Evolutionary conservation across 2,888 invertebrate species (phyloP), one percentile per base, ranked within the genome.

Genomic region (Zaprionus obscuricornis): DNA sequence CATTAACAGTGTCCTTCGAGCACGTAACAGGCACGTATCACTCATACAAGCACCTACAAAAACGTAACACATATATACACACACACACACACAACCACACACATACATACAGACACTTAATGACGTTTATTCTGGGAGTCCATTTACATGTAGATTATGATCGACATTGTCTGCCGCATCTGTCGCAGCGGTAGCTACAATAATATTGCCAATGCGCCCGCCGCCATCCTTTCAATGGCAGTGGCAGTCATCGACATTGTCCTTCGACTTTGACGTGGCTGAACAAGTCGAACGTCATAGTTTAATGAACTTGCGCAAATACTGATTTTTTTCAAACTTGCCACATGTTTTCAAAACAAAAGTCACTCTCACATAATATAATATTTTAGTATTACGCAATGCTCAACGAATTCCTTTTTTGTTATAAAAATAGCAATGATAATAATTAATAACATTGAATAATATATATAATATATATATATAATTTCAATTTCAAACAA

Each of bases 141-240:
- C 52, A 54, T 60, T 55, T 57, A 73, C 56, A 59, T 66, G 47
- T 52, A 62, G 74, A 74, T 74, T 74, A 59, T 66, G 75, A 74
- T 79, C 79, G 71, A 17, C 71, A 66, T 79, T 74, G 79, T 71
- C 66, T 59, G 66, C 14, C 39, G 54, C 46, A 51, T 40, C 52
- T 54, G 40, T n/a, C n/a, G n/a, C n/a, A n/a, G n/a, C n/a, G n/a
- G n/a, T n/a, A n/a, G n/a, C n/a, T n/a, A n/a, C n/a, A n/a, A n/a
- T n/a, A n/a, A n/a, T n/a, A n/a, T n/a, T n/a, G n/a, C 31, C 34
- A 51, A 11, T 17, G 18, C 26, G 17, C 6, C 22, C 50, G 63
- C 33, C 29, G 51, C 42, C 43, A 39, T 18, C 24, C 17, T 3
- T 29, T 22, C 24, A 43, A 42, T 56, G 50, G 29, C 52, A 72